Evolutionary conservation across 1,140 invertebrate species (phyloP).

Genomic region (Tetramorium alpestre): DNA sequence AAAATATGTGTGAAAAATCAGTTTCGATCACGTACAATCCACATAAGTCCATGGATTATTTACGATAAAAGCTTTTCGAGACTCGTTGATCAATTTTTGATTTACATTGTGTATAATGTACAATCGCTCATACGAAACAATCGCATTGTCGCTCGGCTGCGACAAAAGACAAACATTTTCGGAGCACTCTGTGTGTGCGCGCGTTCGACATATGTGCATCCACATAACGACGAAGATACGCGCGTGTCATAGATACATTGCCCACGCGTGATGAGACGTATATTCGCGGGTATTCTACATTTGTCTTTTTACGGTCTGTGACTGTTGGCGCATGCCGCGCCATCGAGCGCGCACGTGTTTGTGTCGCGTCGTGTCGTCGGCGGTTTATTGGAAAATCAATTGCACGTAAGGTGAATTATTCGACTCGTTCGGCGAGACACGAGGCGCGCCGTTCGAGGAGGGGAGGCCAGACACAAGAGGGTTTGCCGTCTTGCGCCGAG

Average conservation of each 20-base stretch:
- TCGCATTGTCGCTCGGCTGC: not conserved
- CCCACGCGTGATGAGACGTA: conserved; percentile 4
- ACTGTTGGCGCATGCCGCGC: not conserved
- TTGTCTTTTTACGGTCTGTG: conserved; percentile 6
- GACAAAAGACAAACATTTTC: not conserved
- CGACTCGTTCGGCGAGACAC: conserved; percentile 35
- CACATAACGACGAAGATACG: not conserved
- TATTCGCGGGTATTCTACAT: conserved; percentile 20
- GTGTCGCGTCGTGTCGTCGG: conserved; percentile 14
- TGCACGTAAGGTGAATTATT: conserved; percentile 68
- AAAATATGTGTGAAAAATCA: not conserved
- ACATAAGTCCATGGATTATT: conserved; percentile 1
- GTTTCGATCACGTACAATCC: not conserved
- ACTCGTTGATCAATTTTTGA: not conserved
- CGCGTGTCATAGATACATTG: not conserved
- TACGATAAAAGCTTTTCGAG: not conserved
- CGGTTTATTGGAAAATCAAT: conserved; percentile 69
- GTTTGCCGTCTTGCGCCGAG: conserved; percentile 19
- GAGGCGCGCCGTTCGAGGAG: conserved; percentile 1
- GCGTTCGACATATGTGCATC: not conserved
- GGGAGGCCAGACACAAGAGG: conserved; percentile 27
- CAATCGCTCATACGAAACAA: not conserved
- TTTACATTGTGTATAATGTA: not conserved
- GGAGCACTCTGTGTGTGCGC: conserved; percentile 3
- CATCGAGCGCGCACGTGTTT: conserved; percentile 3